Evolutionary conservation across 35 echinoderm and acorn worm genomes (phyloP), one percentile per base, ranked within the genome.

Genomic region (Diadema setosum): DNA sequence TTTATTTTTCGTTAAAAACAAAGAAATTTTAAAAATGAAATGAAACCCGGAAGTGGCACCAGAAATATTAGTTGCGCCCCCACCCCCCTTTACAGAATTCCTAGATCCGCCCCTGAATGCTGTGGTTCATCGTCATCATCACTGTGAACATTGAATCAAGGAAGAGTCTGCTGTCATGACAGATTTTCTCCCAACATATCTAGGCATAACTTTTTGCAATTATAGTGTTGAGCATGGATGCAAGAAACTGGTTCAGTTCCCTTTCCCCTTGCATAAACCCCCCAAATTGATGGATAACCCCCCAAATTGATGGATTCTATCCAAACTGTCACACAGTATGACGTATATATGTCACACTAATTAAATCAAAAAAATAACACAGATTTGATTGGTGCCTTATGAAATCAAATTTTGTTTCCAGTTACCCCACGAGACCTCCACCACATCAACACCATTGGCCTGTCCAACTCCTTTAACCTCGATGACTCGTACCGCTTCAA

Each of bases 341-440:
- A 1, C 33, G 36, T 16, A 11, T 45, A 25, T 24, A 21, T 46
- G 80, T 21, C 26, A 24, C 5, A 1, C 14, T 21, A 48, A 26
- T 20, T 17, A 11, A n/a, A n/a, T 46, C 21, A 52, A 48, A 14
- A 52, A 24, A 46, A 24, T 50, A 46, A 35, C 27, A 48, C 25
- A 21, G 0, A 32, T 17, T 45, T 17, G 0, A 39, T 41, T 14
- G 18, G 1, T 14, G 14, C 16, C 29, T 39, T 80, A 41, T 39
- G n/a, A 4, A 15, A n/a, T 5, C 26, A 4, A n/a, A 8, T 83
- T 26, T 83, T n/a, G 32, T 58, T 81, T 36, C 20, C 73, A 98
- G 95, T 83, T 23, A 91, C 95, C 36, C 95, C 95, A 15, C 86
- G 39, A 49, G 95, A 98, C 59, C 43, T 83, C 39, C 32, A 46